Evolutionary conservation across 2,113 vertebrate species (phyloP).

Genomic region (Cricetomys ansorgei): DNA sequence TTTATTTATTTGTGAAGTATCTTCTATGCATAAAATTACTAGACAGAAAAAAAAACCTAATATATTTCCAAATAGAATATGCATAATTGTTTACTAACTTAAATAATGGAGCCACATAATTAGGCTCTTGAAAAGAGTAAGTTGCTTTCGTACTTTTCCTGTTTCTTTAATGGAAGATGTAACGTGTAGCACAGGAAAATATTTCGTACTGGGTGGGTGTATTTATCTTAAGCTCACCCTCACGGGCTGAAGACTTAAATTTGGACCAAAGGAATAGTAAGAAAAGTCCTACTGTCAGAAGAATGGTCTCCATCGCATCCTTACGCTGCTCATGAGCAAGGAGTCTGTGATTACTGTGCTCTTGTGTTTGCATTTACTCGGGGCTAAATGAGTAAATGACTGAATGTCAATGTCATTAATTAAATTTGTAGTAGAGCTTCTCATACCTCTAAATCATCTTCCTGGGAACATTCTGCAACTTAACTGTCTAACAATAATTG

Average conservation of each 20-base stretch:
- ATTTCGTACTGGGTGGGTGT: neutral
- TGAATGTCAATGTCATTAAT: slow-evolving; percentile 13
- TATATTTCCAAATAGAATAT: neutral
- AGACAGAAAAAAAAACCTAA: neutral
- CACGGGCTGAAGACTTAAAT: neutral
- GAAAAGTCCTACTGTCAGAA: neutral
- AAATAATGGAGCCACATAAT: neutral
- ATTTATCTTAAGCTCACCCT: neutral
- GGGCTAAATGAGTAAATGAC: slow-evolving; percentile 40
- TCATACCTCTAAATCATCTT: slow-evolving; percentile 31
- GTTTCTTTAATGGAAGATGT: neutral
- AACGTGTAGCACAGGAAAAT: neutral
- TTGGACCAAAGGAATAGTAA: neutral
- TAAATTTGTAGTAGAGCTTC: slow-evolving; percentile 20
- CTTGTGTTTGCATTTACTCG: neutral
- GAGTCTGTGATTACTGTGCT: neutral
- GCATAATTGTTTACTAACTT: slow-evolving; percentile 1
- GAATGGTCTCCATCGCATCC: neutral
- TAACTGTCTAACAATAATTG: neutral
- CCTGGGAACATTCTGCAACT: neutral
- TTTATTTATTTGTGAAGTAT: neutral
- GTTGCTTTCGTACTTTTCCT: neutral
- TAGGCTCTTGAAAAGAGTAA: neutral
- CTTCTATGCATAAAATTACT: neutral
- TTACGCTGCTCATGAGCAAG: neutral